Evolutionary conservation across 2,797 vertebrate genomes (phyloP).

Genomic region (Salarias fasciatus): DNA sequence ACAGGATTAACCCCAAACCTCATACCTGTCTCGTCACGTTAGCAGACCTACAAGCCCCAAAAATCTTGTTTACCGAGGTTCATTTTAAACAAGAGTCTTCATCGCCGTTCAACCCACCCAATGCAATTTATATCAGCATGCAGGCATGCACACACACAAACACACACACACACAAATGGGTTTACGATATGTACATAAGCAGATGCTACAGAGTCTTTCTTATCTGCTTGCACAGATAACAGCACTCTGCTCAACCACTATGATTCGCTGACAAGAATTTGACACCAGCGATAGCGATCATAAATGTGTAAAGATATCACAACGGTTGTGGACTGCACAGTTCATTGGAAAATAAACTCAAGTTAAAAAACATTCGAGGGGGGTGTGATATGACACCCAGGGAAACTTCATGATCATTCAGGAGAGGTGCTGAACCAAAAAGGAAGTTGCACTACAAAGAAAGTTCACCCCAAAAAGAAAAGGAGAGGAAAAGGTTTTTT

Average conservation of each 20-base stretch:
- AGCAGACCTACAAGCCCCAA: constrained; percentile 25
- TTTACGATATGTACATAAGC: constrained; percentile 20
- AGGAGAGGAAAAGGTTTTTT: too few species aligned
- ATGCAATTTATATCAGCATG: constrained; percentile 16
- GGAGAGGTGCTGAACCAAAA: constrained; percentile 24
- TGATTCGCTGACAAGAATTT: constrained; percentile 28
- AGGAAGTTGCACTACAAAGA: constrained; percentile 17
- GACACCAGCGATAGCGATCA: constrained; percentile 37
- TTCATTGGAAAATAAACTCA: constrained; percentile 24
- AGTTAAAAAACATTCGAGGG: neutral
- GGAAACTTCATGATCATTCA: constrained; percentile 13
- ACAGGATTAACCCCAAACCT: constrained; percentile 56
- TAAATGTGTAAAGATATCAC: constrained; percentile 30
- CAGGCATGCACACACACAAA: constrained; percentile 24
- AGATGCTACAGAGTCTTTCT: constrained; percentile 30
- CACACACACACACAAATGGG: constrained; percentile 23
- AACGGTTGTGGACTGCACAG: constrained; percentile 21
- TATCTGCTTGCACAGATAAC: constrained; percentile 38
- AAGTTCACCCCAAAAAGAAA: constrained; percentile 8
- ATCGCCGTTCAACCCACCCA: constrained; percentile 14
- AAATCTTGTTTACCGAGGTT: constrained; percentile 56
- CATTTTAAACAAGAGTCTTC: constrained; percentile 40
- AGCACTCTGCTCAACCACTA: constrained; percentile 28
- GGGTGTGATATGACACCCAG: neutral
- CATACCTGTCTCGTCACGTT: constrained; percentile 48